Evolutionary conservation across 2,888 invertebrate species (phyloP).

Genomic region (Mimumesa dahlbomi): DNA sequence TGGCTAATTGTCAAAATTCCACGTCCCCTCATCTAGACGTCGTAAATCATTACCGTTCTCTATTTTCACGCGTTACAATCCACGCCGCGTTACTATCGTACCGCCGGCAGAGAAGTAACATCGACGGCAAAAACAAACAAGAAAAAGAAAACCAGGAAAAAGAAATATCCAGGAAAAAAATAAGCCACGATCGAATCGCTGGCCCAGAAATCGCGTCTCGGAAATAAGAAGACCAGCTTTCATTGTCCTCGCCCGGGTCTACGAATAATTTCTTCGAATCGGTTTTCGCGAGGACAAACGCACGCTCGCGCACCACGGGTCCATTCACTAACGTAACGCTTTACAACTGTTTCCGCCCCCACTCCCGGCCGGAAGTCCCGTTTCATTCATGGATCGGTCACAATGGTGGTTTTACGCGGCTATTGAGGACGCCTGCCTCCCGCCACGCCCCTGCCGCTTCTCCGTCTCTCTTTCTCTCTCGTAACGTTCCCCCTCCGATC

Average conservation of each 20-base stretch:
- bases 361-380: constrained; percentile 78
- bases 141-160: no score
- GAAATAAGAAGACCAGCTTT: background rate
- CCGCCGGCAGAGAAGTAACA: no score
- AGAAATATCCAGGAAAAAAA: background rate
- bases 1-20: no score
- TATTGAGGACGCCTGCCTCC: constrained; percentile 75
- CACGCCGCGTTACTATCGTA: no score
- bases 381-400: constrained; percentile 80
- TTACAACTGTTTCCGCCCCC: constrained; percentile 79
- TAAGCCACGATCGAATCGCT: background rate
- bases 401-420: constrained; percentile 79
- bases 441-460: constrained; percentile 61
- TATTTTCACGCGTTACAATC: no score
- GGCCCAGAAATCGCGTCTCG: no score
- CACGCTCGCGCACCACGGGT: constrained; percentile 65
- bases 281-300: constrained; percentile 68
- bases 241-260: background rate
- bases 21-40: no score
- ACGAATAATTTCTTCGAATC: constrained; percentile 65
- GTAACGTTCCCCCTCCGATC: constrained; percentile 14
- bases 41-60: no score
- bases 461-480: no score
- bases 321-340: constrained; percentile 77
- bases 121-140: no score